phyloP scores from a whole-genome alignment of 2,113 vertebrate species.

The Phylloscopus trochiloides region DNA sequence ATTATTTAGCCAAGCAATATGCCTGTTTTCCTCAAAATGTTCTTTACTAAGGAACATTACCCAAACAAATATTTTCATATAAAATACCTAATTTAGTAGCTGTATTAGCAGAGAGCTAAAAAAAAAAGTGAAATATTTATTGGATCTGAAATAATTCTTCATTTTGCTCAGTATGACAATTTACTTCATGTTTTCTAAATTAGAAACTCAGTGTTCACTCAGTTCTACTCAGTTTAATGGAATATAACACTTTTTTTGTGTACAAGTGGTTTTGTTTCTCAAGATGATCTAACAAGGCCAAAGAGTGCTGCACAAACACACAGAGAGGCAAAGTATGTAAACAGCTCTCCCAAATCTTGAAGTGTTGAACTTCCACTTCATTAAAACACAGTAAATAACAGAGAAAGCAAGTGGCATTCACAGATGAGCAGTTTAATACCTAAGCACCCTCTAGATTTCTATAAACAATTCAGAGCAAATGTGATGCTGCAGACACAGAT shows the following conservation, averaged over 20 bases:
- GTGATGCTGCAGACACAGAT: background rate
- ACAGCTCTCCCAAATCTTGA: background rate
- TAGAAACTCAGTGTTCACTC: background rate
- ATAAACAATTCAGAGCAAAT: background rate
- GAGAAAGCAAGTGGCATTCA: background rate
- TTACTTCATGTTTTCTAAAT: background rate
- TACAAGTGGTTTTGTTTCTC: background rate
- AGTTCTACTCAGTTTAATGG: background rate
- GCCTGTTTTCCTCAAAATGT: background rate
- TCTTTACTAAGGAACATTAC: background rate
- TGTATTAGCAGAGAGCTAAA: background rate
- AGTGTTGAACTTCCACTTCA: background rate
- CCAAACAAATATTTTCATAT: background rate
- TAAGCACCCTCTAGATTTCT: background rate
- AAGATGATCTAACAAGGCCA: background rate
- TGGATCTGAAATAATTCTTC: background rate
- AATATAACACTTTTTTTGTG: background rate
- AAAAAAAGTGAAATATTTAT: background rate
- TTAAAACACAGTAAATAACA: background rate
- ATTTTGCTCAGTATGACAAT: background rate
- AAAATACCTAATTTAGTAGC: background rate
- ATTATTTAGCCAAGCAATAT: background rate
- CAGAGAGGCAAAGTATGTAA: background rate
- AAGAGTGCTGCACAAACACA: accelerated
- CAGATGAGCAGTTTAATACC: background rate